Base-by-base conservation (phyloP, 2,888 invertebrate genomes). In the Leptura quadrifasciata region DNA sequence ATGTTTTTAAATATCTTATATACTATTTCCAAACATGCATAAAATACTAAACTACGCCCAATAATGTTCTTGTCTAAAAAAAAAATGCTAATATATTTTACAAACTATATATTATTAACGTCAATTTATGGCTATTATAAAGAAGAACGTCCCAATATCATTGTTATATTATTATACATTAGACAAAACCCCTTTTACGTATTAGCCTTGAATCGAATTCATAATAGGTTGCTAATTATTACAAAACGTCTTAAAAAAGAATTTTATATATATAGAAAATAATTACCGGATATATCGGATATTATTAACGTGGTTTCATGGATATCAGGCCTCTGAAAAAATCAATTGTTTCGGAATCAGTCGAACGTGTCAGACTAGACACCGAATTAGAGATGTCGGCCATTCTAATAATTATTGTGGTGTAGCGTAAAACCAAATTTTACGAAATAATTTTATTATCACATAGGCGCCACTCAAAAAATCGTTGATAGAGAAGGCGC, bases 81-180 rank as follows among this genome's bases (percentile, higher is more conserved):
- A 31, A n/a, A 47, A n/a, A n/a, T 47, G 47, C 47, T 47, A 47
- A 47, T 15, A 47, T 47, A 47, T n/a, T 47, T 47, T n/a, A 47
- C n/a, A 31, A 3, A 47, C 4, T 15, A 47, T n/a, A 47, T 31
- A 31, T 31, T 31, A 31, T 47, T n/a, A 47, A 15, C 17, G 47
- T n/a, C 5, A 17, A 47, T 31, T 31, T 31, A 31, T 31, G 8
- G 8, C 8, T 31, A 31, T 31, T 31, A 31, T 31, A 31, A 5
- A 31, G 5, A 31, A 31, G 5, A 15, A 47, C 47, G 10, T 35
- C 47, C 12, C 15, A 47, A 47, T 15, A 47, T 47, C 15, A 6
- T 15, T 15, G 8, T 15, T 15, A 47, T 2, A 47, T 47, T 39
- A 39, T 3, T 15, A 12, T 15, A 39, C 15, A 15, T 39, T 39